Base-by-base conservation (phyloP, 2,797 vertebrate species). In the Phrynocephalus forsythii region DNA sequence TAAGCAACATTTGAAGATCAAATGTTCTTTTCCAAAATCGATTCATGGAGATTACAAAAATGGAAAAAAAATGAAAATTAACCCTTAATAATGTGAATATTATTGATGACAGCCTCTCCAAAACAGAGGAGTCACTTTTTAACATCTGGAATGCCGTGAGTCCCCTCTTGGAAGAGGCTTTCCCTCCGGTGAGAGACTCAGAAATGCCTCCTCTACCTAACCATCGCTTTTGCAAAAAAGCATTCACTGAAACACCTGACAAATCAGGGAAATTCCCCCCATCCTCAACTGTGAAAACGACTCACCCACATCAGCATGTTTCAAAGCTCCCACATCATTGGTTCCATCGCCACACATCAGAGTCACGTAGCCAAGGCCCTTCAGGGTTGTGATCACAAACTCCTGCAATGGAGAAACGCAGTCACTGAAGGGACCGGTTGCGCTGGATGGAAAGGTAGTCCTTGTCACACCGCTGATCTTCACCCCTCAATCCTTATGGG, bases 291-390 rank as follows among this genome's bases (percentile, higher is more conserved):
- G 66, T n/a, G 52, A 22, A 3, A 78, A 63, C 9, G 1, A 90
- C 97, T 97, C 94, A 99, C 99, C 99, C 92, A 99, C 98, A 1
- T 99, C 98, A 0, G 99, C 99, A 0, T 99, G 99, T 94, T 99
- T 99, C 88, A 99, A 97, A 7, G 99, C 99, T 4, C 99, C 99
- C 0, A 99, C 98, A 0, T 99, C 99, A 81, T 99, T 99, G 87
- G 99, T 99, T n/a, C 99, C 99, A 0, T 99, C 99, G 0, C 99
- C 99, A 0, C 99, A 99, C 99, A 99, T 99, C 72, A 99, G 94
- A 0, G 98, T 99, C 86, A 98, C 96, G 2, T 97, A 99, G 79
- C 98, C 99, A 56, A 99, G 95, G 48, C 97, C 98, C 93, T 99
- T 99, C 26, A 99, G 95, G 84, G 98, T 98, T 0, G 99, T 99